Conservation (phyloP, 2,797 vertebrate species). For the Lepidocolaptes lacrymiger region DNA sequence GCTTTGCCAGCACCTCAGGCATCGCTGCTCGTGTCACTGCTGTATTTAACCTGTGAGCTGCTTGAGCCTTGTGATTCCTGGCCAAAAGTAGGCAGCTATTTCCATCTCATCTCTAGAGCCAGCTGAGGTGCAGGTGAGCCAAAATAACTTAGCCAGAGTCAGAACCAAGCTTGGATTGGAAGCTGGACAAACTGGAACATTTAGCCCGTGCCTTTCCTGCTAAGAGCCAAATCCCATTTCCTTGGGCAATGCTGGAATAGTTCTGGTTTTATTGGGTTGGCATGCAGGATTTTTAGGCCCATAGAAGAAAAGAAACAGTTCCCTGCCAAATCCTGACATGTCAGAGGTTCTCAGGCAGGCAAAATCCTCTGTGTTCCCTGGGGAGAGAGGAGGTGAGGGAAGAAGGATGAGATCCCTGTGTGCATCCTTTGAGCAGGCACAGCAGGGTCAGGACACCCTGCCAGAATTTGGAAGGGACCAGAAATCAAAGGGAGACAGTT, state of each 20-base stretch:
- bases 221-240: neutral
- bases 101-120: neutral
- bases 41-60: neutral
- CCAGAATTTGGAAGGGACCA: neutral
- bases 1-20: neutral
- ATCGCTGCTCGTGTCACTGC: neutral
- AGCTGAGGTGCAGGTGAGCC: slow-evolving; percentile 11
- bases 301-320: neutral
- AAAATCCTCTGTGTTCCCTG: accelerated
- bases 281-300: neutral
- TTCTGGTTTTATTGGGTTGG: neutral
- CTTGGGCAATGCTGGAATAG: neutral
- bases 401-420: neutral
- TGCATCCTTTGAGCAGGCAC: neutral
- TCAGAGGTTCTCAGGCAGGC: neutral
- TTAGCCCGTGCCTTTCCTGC: neutral
- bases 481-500: neutral
- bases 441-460: neutral
- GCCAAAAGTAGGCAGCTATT: slow-evolving; percentile 8
- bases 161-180: neutral
- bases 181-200: neutral
- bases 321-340: neutral
- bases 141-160: neutral
- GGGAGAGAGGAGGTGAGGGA: neutral
- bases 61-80: neutral